A percentile compares a stretch with the other conserved stretches of the same genome.
Conservation (phyloP, 1,140 invertebrate genomes). For the Drosophila erecta region DNA sequence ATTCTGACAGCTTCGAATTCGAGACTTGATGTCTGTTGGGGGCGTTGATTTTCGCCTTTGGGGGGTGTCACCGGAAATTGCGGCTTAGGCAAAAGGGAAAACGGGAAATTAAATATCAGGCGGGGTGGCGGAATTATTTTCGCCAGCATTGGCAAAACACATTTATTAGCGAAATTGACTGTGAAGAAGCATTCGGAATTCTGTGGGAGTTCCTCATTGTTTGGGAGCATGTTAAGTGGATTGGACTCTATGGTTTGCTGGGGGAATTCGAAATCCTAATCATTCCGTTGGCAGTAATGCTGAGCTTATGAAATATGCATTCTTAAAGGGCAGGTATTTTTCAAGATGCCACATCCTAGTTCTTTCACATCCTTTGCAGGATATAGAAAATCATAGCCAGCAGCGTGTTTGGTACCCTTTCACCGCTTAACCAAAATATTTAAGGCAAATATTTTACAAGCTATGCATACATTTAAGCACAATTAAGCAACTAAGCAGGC, state of each 20-base stretch:
- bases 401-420: constrained; percentile 56
- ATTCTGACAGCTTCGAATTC: constrained; percentile 71
- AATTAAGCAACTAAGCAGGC: constrained; percentile 74
- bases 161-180: constrained; percentile 71
- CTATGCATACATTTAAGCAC: constrained; percentile 74
- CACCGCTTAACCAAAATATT: constrained; percentile 78
- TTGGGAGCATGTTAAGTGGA: constrained; percentile 59
- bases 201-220: constrained; percentile 5
- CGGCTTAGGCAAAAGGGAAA: constrained; percentile 45
- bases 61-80: constrained; percentile 77
- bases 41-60: constrained; percentile 28
- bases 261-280: background rate
- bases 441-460: constrained; percentile 79
- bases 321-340: too few relatives aligned
- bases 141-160: constrained; percentile 50
- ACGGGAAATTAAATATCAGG: constrained; percentile 67
- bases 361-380: background rate
- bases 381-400: background rate
- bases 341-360: background rate
- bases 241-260: constrained; percentile 22
- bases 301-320: too few relatives aligned
- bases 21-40: constrained; percentile 72
- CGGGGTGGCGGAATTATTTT: constrained; percentile 34
- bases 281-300: too few relatives aligned
- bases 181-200: constrained; percentile 49